Percentiles rank a stretch among this genome's conserved stretches.
Conservation (phyloP, 2,888 invertebrate species). For the Microdon myrmicae region DNA sequence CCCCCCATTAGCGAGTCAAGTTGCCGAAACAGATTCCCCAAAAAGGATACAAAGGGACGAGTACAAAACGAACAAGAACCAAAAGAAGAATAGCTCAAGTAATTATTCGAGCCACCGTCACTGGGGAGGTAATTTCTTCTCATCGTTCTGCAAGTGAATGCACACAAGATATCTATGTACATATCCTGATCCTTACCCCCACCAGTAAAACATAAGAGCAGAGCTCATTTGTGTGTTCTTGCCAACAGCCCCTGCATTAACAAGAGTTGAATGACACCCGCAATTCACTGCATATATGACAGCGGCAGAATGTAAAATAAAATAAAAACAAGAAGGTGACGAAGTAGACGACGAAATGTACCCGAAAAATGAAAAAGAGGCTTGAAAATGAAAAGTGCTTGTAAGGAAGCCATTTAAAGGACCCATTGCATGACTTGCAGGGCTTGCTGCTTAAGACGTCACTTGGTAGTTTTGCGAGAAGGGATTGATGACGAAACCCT, state of each 20-base stretch:
- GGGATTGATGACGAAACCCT: not conserved
- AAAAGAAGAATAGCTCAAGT: conserved; percentile 32
- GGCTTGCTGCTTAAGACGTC: conserved; percentile 21
- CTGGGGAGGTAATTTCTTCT: conserved; percentile 46
- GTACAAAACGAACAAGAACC: conserved; percentile 7
- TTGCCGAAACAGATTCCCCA: conserved; percentile 42
- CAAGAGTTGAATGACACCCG: conserved; percentile 50
- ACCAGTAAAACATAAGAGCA: conserved; percentile 16
- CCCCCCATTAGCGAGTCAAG: conserved; percentile 45
- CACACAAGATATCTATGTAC: not conserved
- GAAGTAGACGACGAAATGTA: conserved; percentile 13
- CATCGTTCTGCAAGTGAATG: conserved; percentile 29
- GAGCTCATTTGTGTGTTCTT: conserved; percentile 35
- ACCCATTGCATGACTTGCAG: conserved; percentile 9
- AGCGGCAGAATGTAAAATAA: not conserved
- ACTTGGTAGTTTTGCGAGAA: conserved; percentile 22
- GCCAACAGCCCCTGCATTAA: conserved; percentile 15
- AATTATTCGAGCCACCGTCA: conserved; percentile 37
- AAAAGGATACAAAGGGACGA: not conserved
- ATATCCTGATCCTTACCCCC: no score
- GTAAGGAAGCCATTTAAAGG: conserved; percentile 46
- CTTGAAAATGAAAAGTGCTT: conserved; percentile 42
- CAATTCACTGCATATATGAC: conserved; percentile 14
- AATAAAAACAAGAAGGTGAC: conserved; percentile 8
- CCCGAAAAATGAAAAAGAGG: conserved; percentile 21